These are phyloP conservation scores for Hippoglossus stenolepis DNA, from an alignment of 2,113 vertebrate species.

Conservation along the genomic window DNA sequence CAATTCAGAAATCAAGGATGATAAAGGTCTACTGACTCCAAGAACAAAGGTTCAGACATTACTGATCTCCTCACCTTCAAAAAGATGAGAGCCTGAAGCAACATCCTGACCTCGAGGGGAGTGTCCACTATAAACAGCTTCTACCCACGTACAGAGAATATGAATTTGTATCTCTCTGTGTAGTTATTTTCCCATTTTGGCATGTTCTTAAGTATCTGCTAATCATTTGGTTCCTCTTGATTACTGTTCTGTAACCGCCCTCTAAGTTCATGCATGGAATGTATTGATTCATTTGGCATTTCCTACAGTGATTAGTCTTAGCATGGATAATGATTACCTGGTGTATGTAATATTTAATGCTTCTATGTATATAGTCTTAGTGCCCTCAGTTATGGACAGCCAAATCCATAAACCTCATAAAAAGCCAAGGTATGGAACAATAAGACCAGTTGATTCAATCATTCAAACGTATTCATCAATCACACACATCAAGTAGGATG, in stretches of 20 bases:
- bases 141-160: neutral
- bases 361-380: neutral
- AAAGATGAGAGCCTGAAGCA: neutral
- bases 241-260: neutral
- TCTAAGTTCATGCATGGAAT: neutral
- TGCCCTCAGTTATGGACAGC: neutral
- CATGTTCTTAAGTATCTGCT: neutral
- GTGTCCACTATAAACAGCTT: neutral
- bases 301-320: neutral
- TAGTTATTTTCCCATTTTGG: neutral
- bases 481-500: too few species aligned
- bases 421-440: too few species aligned
- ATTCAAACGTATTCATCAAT: too few species aligned
- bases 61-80: neutral
- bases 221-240: neutral
- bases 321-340: too few species aligned
- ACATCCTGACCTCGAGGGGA: too few species aligned
- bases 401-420: neutral
- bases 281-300: constrained; percentile 22
- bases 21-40: neutral
- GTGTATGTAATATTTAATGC: neutral
- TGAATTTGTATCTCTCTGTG: neutral
- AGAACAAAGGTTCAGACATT: neutral
- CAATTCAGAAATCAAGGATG: neutral
- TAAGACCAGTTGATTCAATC: too few species aligned